Percentiles rank a stretch among this genome's conserved stretches.
These are phyloP conservation scores for Oligia latruncula DNA, from an alignment of 2,888 invertebrate species.

Conservation along the genomic window DNA sequence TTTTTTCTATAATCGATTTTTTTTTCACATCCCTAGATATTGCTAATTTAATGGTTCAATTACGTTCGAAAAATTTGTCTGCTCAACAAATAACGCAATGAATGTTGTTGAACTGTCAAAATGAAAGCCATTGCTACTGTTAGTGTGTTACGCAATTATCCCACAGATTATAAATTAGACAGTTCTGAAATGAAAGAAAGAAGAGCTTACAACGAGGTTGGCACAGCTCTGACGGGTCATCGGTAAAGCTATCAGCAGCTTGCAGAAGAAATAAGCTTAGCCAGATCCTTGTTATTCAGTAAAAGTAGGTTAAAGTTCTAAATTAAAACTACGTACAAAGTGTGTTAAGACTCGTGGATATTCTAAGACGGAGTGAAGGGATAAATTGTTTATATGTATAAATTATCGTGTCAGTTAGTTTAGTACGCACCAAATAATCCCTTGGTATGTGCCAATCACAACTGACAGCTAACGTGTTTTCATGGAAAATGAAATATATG, in stretches of 20 bases:
- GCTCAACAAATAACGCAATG: not conserved
- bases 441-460: constrained; percentile 51
- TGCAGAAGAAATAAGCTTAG: constrained; percentile 38
- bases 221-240: constrained; percentile 16
- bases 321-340: constrained; percentile 57
- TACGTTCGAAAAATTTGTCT: not conserved
- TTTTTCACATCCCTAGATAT: too few species aligned
- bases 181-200: constrained; percentile 25
- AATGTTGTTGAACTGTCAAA: constrained; percentile 1
- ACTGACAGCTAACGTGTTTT: constrained; percentile 48
- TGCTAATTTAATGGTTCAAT: not conserved
- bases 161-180: constrained; percentile 21
- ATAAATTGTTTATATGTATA: constrained; percentile 60
- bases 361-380: constrained; percentile 57
- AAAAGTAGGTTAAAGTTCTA: constrained; percentile 60
- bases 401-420: constrained; percentile 54
- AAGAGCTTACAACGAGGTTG: constrained; percentile 20
- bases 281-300: constrained; percentile 44
- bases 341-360: constrained; percentile 54
- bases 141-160: not conserved
- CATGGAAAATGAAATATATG: constrained; percentile 59
- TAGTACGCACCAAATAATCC: constrained; percentile 43
- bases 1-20: too few species aligned
- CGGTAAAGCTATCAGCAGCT: constrained; percentile 40
- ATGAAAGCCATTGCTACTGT: not conserved